A percentile compares a stretch with the other conserved stretches of the same genome.
These are phyloP conservation scores for Holotrichia oblita DNA, from an alignment of 1,140 invertebrate species.

Conservation along the genomic window DNA sequence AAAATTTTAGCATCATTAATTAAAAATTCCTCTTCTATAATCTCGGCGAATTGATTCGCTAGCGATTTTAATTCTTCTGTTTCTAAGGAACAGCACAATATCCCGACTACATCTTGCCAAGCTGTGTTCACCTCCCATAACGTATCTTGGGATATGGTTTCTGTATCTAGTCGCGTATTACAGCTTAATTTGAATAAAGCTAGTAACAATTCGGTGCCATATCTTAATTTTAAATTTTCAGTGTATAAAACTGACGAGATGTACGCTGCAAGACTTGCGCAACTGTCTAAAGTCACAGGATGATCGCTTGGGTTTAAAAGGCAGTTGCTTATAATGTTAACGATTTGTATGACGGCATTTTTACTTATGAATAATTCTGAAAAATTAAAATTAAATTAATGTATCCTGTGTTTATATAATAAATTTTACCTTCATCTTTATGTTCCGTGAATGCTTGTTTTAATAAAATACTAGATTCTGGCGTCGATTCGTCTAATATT, in stretches of 20 bases:
- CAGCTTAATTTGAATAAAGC: conserved; percentile 62
- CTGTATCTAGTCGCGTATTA: conserved; percentile 52
- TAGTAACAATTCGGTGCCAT: conserved; percentile 59
- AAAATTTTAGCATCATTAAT: conserved; percentile 43
- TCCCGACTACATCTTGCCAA: conserved; percentile 65
- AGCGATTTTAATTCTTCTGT: conserved; percentile 53
- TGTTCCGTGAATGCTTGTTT: conserved; percentile 59
- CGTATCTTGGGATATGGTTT: conserved; percentile 63
- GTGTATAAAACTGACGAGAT: conserved; percentile 63
- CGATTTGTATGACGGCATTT: conserved; percentile 63
- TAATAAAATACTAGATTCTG: conserved; percentile 61
- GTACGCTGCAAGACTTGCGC: conserved; percentile 64
- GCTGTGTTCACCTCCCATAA: conserved; percentile 65
- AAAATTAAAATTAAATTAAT: conserved; percentile 46
- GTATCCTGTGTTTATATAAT: too few species aligned
- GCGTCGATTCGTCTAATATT: conserved; percentile 56
- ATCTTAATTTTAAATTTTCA: too few species aligned
- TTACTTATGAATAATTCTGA: conserved; percentile 65
- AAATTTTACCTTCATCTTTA: conserved; percentile 51
- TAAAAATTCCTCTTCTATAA: conserved; percentile 58
- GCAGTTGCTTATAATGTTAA: conserved; percentile 59
- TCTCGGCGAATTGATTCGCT: conserved; percentile 57
- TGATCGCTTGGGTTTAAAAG: conserved; percentile 52
- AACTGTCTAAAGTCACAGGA: conserved; percentile 61
- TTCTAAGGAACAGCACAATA: conserved; percentile 51